Evolutionary conservation across 2,797 vertebrate species (phyloP).

Genomic region (Melanotaenia trifasciata): DNA sequence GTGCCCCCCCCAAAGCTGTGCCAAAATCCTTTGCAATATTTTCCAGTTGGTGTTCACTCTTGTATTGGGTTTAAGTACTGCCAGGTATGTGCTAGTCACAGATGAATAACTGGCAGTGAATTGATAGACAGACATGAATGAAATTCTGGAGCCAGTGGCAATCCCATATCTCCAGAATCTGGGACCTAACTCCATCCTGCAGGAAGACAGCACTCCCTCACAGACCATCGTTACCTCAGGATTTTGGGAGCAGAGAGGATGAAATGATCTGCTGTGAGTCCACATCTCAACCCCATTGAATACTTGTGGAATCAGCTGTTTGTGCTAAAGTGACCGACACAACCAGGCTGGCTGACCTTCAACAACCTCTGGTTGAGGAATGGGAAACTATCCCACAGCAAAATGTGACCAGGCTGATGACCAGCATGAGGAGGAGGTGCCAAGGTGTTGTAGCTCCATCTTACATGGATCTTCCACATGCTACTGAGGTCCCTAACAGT

Average conservation of each 20-base stretch:
- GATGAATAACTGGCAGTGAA: not conserved
- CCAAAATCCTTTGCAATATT: not conserved
- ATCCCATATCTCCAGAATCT: not conserved
- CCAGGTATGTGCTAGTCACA: not conserved
- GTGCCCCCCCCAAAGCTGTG: not conserved
- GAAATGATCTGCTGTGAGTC: not conserved
- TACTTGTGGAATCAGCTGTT: not conserved
- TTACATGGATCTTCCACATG: not conserved
- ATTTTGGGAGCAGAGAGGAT: not conserved
- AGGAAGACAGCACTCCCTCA: too few relatives aligned
- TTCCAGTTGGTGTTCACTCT: not conserved
- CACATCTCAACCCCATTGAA: not conserved
- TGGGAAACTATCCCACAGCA: not conserved
- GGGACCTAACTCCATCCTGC: not conserved
- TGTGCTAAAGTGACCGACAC: not conserved
- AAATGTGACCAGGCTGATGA: too few relatives aligned
- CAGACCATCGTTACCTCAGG: not conserved
- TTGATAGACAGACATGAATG: not conserved
- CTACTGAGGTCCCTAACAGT: not conserved
- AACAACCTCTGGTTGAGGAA: not conserved
- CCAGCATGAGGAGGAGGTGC: not conserved
- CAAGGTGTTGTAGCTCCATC: not conserved
- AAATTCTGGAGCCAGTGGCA: not conserved
- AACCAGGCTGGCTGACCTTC: not conserved
- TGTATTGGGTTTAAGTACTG: not conserved